Evolutionary conservation across 2,113 vertebrate species (phyloP).

Genomic region (Vulpes ferrilata): DNA sequence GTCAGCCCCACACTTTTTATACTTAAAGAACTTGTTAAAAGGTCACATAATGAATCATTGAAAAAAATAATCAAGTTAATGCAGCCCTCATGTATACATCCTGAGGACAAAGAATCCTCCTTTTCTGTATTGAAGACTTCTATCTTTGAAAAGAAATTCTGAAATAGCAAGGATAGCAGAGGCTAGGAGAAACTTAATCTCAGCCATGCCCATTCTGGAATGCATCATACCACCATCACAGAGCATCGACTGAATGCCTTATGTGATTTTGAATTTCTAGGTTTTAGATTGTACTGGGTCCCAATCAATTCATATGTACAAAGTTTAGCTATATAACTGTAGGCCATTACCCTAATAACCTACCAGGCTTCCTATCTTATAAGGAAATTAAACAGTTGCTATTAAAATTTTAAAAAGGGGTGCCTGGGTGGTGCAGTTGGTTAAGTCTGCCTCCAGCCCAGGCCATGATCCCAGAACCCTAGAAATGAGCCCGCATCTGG

Average conservation of each 20-base stretch:
- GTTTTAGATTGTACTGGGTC: constrained; percentile 65
- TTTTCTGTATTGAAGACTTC: not conserved
- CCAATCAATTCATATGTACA: constrained; percentile 46
- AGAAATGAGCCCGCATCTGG: too few relatives aligned
- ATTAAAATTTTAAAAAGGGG: constrained; percentile 56
- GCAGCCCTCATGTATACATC: not conserved
- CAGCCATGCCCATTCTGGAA: not conserved
- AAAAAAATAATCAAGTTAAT: not conserved
- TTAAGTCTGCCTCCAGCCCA: too few relatives aligned
- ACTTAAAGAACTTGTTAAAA: not conserved
- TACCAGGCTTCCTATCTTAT: constrained; percentile 43
- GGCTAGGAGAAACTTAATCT: not conserved
- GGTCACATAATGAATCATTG: not conserved
- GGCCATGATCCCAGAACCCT: too few relatives aligned
- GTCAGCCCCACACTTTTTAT: not conserved
- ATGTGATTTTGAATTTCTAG: constrained; percentile 28
- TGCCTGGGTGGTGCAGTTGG: too few relatives aligned
- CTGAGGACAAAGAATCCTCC: not conserved
- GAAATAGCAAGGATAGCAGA: not conserved
- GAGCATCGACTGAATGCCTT: not conserved
- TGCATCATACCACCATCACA: not conserved
- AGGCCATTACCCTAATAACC: constrained; percentile 54
- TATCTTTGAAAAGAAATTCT: constrained; percentile 23
- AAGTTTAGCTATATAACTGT: constrained; percentile 36
- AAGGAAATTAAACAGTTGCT: constrained; percentile 77